Base-by-base conservation (phyloP, 2,113 vertebrate genomes). In the Thunnus thynnus region DNA sequence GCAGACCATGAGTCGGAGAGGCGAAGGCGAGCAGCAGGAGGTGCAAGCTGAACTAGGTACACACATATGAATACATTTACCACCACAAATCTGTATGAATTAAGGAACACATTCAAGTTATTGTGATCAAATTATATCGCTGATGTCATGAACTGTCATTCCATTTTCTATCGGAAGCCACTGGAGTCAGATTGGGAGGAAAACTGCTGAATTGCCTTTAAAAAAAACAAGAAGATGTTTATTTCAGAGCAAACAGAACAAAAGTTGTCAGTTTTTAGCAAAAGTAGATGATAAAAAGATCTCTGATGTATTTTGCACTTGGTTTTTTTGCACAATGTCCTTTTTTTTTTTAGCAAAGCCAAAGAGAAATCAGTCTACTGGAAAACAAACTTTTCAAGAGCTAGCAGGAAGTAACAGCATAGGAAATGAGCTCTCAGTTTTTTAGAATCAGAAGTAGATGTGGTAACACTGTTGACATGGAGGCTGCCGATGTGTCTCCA, bases 1-100 rank as follows among this genome's bases (percentile, higher is more conserved):
- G 13, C 96, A 95, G 92, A 18, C 32, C 48, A 85, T 98, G 51
- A 36, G 78, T 44, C 95, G 93, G 0, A 85, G 98, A 17, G 94
- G 93, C 22, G 93, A 95, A 44, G 92, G 93, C 8, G 95, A 97
- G 68, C 96, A 94, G 83, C 91, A 95, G 80, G 95, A 93, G 84
- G 64, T 96, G 58, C 93, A 94, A 46, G 93, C 94, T 0, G 89
- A 96, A 20, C 89, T 96, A 18, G n/a, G 93, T 93, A 84, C 27
- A 1, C 0, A 56, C 22, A 56, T 13, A 25, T 16, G 0, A 5
- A 10, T 13, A 27, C 18, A 51, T 12, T 4, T 10, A 36, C 13
- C 30, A 10, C 30, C 17, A 8, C 16, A 61, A 50, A 30, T 1
- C 17, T 64, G 16, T 54, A 3, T 27, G 3, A 32, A 13, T 55